Conservation (phyloP, 2,113 vertebrate genomes). For the Ifrita kowaldi region DNA sequence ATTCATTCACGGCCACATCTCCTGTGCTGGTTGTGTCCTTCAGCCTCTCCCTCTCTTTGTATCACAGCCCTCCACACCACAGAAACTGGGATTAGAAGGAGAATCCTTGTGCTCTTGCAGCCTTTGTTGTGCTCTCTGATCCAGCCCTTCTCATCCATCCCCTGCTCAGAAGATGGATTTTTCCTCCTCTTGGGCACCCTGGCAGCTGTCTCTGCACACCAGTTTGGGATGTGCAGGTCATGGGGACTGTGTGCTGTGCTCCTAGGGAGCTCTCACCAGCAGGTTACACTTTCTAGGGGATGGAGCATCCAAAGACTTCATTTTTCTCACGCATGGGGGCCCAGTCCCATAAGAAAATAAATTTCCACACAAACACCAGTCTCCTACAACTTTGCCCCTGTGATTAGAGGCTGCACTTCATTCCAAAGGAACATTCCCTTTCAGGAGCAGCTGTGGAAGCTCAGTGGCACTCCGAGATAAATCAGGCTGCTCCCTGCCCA, state of each 20-base stretch:
- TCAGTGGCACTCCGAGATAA: background rate
- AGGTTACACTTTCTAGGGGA: background rate
- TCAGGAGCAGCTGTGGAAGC: background rate
- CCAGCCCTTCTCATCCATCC: background rate
- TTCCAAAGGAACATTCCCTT: background rate
- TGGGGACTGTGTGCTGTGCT: background rate
- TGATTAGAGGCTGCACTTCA: background rate
- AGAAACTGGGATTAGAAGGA: background rate
- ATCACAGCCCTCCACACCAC: background rate
- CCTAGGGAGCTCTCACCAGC: background rate
- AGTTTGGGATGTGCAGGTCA: background rate
- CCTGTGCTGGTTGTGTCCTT: background rate
- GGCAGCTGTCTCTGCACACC: background rate
- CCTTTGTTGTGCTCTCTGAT: background rate
- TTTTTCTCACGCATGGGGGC: background rate
- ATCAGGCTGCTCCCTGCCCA: constrained; percentile 33
- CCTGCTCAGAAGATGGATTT: background rate
- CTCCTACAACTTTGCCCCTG: background rate
- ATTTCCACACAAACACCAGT: background rate
- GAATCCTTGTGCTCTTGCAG: background rate
- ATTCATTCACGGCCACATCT: background rate
- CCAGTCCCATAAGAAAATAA: background rate
- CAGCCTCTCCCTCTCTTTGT: background rate
- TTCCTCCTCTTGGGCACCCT: background rate
- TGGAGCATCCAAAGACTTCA: background rate